Conservation (phyloP, 2,888 invertebrate genomes). For the Stegophylla sp. region DNA sequence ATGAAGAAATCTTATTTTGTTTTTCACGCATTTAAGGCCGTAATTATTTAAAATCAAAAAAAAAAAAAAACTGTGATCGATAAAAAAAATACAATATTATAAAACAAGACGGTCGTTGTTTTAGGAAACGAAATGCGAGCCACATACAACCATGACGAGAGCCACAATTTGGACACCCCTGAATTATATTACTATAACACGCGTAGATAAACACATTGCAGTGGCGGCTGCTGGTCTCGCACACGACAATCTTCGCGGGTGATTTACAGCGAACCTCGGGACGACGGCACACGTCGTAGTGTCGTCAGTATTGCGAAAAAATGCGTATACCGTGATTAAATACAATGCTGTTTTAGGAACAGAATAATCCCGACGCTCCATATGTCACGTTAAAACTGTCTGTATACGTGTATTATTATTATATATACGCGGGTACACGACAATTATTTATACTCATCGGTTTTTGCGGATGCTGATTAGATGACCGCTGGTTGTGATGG, state of each 20-base stretch:
- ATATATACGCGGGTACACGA: neutral
- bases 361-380: conserved; percentile 27
- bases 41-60: too few species aligned
- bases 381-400: conserved; percentile 26
- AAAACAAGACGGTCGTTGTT: too few species aligned
- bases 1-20: too few species aligned
- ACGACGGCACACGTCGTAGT: conserved; percentile 16
- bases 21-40: too few species aligned
- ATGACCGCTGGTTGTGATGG: neutral
- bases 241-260: neutral
- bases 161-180: too few species aligned
- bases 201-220: too few species aligned
- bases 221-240: neutral
- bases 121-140: too few species aligned
- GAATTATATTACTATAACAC: too few species aligned
- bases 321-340: too few species aligned
- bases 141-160: too few species aligned
- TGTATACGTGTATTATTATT: neutral
- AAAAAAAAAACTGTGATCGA: too few species aligned
- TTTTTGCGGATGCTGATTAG: neutral
- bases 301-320: conserved; percentile 5
- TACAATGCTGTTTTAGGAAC: conserved; percentile 23
- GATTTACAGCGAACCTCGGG: neutral
- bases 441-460: neutral
- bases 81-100: too few species aligned